Conservation (phyloP, 2,888 invertebrate genomes). For the Lissonota sp. region DNA sequence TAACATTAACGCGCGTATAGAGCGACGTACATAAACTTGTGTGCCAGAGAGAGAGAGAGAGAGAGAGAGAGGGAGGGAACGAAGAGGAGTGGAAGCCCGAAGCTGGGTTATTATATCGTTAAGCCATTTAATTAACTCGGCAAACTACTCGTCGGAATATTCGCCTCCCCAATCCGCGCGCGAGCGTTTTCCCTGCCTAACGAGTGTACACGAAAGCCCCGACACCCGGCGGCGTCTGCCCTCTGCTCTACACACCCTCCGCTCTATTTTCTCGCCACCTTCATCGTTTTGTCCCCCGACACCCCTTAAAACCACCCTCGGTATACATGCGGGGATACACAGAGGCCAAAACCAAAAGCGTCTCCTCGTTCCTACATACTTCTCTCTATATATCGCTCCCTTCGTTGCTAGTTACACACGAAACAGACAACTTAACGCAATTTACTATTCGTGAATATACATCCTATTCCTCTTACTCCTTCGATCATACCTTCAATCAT, state of each 20-base stretch:
- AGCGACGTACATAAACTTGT: background rate
- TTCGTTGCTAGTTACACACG: background rate
- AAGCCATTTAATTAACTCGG: constrained; percentile 83
- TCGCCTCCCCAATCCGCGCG: constrained; percentile 79
- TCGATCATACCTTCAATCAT: no score
- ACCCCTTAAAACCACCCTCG: constrained; percentile 48
- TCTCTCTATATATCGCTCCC: constrained; percentile 14
- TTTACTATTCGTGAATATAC: no score
- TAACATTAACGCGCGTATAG: constrained; percentile 17
- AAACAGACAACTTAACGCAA: no score
- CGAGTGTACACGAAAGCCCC: constrained; percentile 74
- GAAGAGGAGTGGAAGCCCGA: constrained; percentile 74
- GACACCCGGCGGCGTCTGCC: constrained; percentile 57
- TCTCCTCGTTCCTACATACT: constrained; percentile 43
- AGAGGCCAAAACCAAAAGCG: constrained; percentile 43
- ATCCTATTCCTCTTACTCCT: no score
- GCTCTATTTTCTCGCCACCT: constrained; percentile 47
- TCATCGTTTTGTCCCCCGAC: constrained; percentile 42
- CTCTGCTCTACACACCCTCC: constrained; percentile 59
- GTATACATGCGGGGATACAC: constrained; percentile 20
- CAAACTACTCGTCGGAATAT: constrained; percentile 82
- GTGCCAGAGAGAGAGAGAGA: constrained; percentile 35
- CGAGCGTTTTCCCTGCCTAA: constrained; percentile 69
- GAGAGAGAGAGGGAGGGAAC: constrained; percentile 62
- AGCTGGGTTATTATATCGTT: constrained; percentile 83